A percentile compares a stretch with the other conserved stretches of the same genome.
Conservation (phyloP, 1,140 invertebrate species). For the Ostrea denselamellosa region DNA sequence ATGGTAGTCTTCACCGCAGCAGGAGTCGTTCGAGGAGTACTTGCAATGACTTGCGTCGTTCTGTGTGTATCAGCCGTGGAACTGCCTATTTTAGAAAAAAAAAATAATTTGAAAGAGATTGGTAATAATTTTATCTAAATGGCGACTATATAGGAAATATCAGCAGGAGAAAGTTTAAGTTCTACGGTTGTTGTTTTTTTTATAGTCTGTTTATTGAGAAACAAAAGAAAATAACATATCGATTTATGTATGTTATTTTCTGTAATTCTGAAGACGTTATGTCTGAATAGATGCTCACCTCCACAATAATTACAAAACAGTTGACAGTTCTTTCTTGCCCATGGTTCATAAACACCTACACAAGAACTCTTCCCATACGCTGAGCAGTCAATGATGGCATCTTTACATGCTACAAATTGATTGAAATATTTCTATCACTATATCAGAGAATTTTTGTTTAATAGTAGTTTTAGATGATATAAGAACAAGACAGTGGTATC, state of each 20-base stretch:
- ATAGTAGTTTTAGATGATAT: too few species aligned
- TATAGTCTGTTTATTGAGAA: too few species aligned
- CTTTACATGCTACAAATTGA: slow-evolving; percentile 18
- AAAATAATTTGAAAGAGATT: neutral
- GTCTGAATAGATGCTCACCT: neutral
- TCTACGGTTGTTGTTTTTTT: too few species aligned
- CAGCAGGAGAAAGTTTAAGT: too few species aligned
- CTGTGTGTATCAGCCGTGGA: neutral
- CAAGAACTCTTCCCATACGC: slow-evolving; percentile 47
- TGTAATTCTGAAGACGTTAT: neutral
- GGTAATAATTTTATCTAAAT: neutral
- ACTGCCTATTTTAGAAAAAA: neutral
- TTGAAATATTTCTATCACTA: too few species aligned
- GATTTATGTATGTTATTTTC: neutral
- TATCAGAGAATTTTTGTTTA: too few species aligned
- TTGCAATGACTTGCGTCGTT: neutral
- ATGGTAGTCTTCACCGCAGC: neutral
- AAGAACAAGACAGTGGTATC: too few species aligned
- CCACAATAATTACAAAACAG: slow-evolving; percentile 50
- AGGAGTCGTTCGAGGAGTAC: neutral
- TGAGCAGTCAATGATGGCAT: slow-evolving; percentile 32
- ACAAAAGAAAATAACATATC: too few species aligned
- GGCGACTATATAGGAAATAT: too few species aligned
- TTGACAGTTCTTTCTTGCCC: slow-evolving; percentile 50
- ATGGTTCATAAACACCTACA: slow-evolving; percentile 37